These are phyloP conservation scores for Ptychoptera contaminata DNA, from an alignment of 2,888 invertebrate species.

Conservation along the genomic window DNA sequence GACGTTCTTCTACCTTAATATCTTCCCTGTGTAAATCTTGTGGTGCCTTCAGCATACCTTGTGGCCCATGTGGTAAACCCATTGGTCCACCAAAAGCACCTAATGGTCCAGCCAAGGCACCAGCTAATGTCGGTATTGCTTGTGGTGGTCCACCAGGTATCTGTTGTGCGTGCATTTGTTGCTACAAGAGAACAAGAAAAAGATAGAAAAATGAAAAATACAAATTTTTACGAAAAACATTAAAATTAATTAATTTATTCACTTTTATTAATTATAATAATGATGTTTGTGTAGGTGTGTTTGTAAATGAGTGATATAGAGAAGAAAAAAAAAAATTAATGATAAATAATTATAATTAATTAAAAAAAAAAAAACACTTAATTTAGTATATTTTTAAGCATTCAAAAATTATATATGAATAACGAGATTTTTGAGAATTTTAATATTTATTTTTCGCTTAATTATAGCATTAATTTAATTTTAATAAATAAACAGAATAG, in stretches of 20 bases:
- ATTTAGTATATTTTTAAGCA: too few relatives aligned
- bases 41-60: constrained; percentile 29
- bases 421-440: too few relatives aligned
- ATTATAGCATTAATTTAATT: too few relatives aligned
- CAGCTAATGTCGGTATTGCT: constrained; percentile 33
- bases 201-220: neutral
- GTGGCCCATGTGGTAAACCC: constrained; percentile 31
- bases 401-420: too few relatives aligned
- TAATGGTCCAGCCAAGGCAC: constrained; percentile 27
- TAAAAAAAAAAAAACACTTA: neutral
- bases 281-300: too few relatives aligned
- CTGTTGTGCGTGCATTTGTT: constrained; percentile 82
- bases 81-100: constrained; percentile 30
- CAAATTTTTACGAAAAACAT: too few relatives aligned
- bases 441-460: too few relatives aligned
- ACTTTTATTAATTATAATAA: too few relatives aligned
- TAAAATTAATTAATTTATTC: too few relatives aligned
- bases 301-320: too few relatives aligned
- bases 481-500: too few relatives aligned
- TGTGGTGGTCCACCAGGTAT: constrained; percentile 43
- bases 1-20: constrained; percentile 21
- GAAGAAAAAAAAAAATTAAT: too few relatives aligned
- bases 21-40: constrained; percentile 31
- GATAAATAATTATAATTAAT: neutral
- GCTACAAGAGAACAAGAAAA: constrained; percentile 35